Base-by-base conservation (phyloP, 2,797 vertebrate genomes). In the Danio choprae region DNA sequence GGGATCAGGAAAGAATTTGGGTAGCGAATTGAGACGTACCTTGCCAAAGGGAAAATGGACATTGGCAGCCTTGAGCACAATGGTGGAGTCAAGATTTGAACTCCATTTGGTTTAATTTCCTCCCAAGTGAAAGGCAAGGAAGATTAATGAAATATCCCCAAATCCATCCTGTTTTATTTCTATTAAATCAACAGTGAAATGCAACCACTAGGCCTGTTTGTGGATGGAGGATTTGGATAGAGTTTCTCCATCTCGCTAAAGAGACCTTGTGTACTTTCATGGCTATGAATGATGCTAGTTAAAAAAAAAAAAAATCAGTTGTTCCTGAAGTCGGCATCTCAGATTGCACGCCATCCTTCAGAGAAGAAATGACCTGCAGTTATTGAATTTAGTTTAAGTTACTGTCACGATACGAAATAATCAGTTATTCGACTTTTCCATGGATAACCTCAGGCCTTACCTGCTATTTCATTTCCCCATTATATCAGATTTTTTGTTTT, bases 141-240 rank as follows among this genome's bases (percentile, higher is more conserved):
- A 96, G 97, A 97, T 97, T 96, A 97, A 97, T 97, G 94, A 96
- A 97, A 97, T 96, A 97, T 96, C 96, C 95, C 93, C 95, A 96
- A 97, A 96, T 98, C 96, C 95, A 95, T 97, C 96, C 96, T 96
- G 95, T 97, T 93, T 96, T 91, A 91, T 94, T 95, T 97, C 96
- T 96, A 96, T 96, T 97, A 96, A 97, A 97, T 98, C 95, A 97
- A 93, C 90, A 92, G 95, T 95, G 96, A 97, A 97, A 97, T 94
- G 91, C 90, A 95, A 96, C 90, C 94, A 91, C 88, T 91, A 89
- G 91, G 93, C 90, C 93, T 91, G 90, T 93, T 89, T 81, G 83
- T 63, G 82, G 80, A 84, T 75, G 56, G 83, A 83, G 83, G 8
- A 69, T 46, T 73, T 80, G 90, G 94, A 95, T 96, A 93, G 91